Evolutionary conservation across 2,888 invertebrate species (phyloP).

Genomic region (Trichopria drosophilae): DNA sequence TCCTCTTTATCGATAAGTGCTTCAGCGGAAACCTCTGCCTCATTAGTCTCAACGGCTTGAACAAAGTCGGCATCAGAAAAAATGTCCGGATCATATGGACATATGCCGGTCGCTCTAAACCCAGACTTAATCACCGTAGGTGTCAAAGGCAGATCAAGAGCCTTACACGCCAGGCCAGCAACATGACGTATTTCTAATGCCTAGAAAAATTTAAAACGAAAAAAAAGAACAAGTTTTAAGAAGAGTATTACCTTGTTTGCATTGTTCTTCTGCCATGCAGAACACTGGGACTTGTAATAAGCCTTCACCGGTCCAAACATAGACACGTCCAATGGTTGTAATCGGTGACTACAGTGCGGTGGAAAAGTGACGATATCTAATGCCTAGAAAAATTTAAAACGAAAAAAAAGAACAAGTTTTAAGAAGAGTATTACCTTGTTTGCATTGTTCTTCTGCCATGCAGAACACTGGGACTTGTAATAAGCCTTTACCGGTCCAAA

Average conservation of each 20-base stretch:
- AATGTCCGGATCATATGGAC: conserved; percentile 28
- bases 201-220: conserved; percentile 1
- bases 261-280: conserved; percentile 16
- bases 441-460: conserved; percentile 17
- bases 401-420: background rate
- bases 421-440: conserved; percentile 1
- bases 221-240: background rate
- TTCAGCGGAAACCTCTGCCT: conserved; percentile 3
- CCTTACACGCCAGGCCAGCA: conserved; percentile 10
- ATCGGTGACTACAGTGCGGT: conserved; percentile 12
- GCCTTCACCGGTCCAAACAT: conserved; percentile 13
- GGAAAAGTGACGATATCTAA: background rate
- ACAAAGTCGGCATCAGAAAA: conserved; percentile 32
- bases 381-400: background rate
- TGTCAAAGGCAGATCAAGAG: conserved; percentile 8
- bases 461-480: conserved; percentile 16
- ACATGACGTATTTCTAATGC: conserved; percentile 12
- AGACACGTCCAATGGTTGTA: conserved; percentile 12
- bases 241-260: conserved; percentile 8
- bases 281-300: conserved; percentile 14
- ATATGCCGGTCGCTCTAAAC: conserved; percentile 6
- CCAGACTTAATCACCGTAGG: conserved; percentile 8
- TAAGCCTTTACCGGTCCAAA: conserved; percentile 10
- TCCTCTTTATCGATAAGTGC: conserved; percentile 12
- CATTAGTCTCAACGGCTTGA: conserved; percentile 24